Percentiles rank a stretch among this genome's conserved stretches.
Conservation (phyloP, 2,797 vertebrate species). For the Serranus cabrilla region DNA sequence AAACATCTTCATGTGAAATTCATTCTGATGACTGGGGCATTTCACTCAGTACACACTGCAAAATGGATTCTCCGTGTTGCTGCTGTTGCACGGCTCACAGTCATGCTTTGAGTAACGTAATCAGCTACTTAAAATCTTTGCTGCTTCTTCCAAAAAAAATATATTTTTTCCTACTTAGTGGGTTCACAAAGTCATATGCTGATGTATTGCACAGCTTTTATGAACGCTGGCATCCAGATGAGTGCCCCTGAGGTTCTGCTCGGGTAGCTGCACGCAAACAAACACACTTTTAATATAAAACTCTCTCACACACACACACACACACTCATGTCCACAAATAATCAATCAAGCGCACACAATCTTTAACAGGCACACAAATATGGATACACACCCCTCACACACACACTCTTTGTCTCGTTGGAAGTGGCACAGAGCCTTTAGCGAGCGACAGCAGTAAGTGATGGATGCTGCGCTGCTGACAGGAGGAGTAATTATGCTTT, state of each 20-base stretch:
- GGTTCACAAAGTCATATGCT: constrained; percentile 37
- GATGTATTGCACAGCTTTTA: constrained; percentile 28
- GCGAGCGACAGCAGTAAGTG: constrained; percentile 65
- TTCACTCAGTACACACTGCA: constrained; percentile 27
- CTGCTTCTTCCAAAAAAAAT: background rate
- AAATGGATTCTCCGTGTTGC: constrained; percentile 70
- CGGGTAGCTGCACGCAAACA: constrained; percentile 15
- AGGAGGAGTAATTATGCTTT: constrained; percentile 85
- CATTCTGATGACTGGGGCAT: constrained; percentile 45
- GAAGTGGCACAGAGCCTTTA: constrained; percentile 54
- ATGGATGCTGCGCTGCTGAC: constrained; percentile 81
- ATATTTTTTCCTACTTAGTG: background rate
- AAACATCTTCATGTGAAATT: constrained; percentile 67
- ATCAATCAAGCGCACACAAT: constrained; percentile 33
- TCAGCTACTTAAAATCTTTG: constrained; percentile 29
- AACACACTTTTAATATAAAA: constrained; percentile 15
- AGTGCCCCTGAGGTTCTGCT: constrained; percentile 26
- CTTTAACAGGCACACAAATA: constrained; percentile 19
- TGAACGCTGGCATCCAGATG: constrained; percentile 25
- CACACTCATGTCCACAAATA: constrained; percentile 14
- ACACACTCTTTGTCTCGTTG: constrained; percentile 27
- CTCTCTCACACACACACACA: background rate
- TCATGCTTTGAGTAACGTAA: constrained; percentile 39
- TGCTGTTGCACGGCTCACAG: constrained; percentile 31
- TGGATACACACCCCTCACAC: constrained; percentile 10